Conservation (phyloP, 2,888 invertebrate genomes). For the Zhuqinia jingwanae region DNA sequence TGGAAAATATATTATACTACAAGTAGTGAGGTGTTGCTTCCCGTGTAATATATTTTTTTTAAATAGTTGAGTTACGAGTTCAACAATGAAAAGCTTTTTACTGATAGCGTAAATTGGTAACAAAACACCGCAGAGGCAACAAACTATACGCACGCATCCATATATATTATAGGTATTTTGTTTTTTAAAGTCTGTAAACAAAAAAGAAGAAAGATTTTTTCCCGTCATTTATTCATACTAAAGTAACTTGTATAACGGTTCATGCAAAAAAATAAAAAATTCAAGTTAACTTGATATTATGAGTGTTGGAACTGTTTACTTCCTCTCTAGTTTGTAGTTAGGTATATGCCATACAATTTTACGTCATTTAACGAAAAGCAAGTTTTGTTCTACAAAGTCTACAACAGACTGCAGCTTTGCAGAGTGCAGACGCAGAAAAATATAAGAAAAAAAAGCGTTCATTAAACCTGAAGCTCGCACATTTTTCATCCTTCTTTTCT, state of each 20-base stretch:
- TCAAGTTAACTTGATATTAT: slow-evolving; percentile 42
- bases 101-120: too few relatives aligned
- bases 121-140: neutral
- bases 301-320: slow-evolving; percentile 63
- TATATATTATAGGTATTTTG: neutral
- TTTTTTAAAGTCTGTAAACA: slow-evolving; percentile 11
- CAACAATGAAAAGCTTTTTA: slow-evolving; percentile 12
- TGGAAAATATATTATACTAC: neutral
- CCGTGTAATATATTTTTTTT: too few relatives aligned
- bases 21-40: slow-evolving; percentile 29
- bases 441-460: slow-evolving; percentile 8
- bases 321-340: slow-evolving; percentile 40
- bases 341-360: too few relatives aligned
- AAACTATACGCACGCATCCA: neutral
- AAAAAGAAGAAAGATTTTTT: slow-evolving; percentile 1
- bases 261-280: slow-evolving; percentile 1
- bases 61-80: too few relatives aligned
- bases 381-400: slow-evolving; percentile 18
- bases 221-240: slow-evolving; percentile 32
- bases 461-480: slow-evolving; percentile 26
- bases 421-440: too few relatives aligned
- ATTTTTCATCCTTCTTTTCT: neutral
- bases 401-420: neutral
- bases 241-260: slow-evolving; percentile 15
- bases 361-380: neutral